These are phyloP conservation scores for Metallyticus violacea DNA, from an alignment of 2,888 invertebrate genomes.

Conservation along the genomic window DNA sequence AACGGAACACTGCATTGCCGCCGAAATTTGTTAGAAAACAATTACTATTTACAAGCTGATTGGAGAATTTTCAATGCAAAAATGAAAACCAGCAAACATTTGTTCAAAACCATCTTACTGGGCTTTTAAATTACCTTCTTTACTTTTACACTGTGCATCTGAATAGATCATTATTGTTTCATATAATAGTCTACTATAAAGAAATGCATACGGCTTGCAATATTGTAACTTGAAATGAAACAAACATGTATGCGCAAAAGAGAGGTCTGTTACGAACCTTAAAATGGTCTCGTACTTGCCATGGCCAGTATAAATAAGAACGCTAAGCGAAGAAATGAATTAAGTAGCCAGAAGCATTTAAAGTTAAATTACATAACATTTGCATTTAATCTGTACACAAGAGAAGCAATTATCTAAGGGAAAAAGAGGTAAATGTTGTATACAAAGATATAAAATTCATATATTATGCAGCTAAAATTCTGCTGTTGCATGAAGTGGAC, in stretches of 20 bases:
- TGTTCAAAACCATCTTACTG: too few species aligned
- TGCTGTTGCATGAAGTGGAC: neutral
- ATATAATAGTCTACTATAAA: too few species aligned
- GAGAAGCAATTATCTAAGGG: neutral
- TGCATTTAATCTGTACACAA: neutral
- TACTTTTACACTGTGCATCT: too few species aligned
- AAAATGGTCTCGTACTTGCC: neutral
- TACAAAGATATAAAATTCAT: neutral
- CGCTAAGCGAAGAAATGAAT: neutral
- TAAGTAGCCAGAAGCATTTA: neutral
- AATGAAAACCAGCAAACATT: too few species aligned
- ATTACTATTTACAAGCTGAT: too few species aligned
- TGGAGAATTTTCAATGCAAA: too few species aligned
- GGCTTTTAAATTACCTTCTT: too few species aligned
- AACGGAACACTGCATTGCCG: too few species aligned
- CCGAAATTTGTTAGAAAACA: too few species aligned
- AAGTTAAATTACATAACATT: neutral
- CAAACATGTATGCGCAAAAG: neutral
- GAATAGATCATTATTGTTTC: too few species aligned
- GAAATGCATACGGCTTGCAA: too few species aligned
- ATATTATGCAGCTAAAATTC: neutral
- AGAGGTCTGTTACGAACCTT: neutral
- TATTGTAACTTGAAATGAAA: too few species aligned
- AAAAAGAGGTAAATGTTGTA: neutral
- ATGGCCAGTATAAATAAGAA: neutral